These are phyloP conservation scores for Glossosoma conforme DNA, from an alignment of 1,140 invertebrate species.

Conservation along the genomic window DNA sequence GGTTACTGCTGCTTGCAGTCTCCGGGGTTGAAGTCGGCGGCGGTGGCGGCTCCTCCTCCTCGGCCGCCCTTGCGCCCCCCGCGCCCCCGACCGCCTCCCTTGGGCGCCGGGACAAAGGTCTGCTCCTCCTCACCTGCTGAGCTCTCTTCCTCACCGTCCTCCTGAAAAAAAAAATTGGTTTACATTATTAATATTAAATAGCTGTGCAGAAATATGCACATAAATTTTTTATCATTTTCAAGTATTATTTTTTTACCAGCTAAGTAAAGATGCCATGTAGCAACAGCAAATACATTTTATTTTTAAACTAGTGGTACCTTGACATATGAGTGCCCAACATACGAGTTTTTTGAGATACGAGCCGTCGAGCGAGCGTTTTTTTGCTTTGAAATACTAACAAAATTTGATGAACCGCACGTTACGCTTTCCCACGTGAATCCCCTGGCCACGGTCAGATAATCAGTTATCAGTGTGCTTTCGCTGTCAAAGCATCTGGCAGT, in stretches of 20 bases:
- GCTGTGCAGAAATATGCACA: neutral
- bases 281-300: too few species aligned
- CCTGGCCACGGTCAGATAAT: too few species aligned
- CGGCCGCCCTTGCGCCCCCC: slow-evolving; percentile 1
- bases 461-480: too few species aligned
- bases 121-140: slow-evolving; percentile 19
- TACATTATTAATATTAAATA: neutral
- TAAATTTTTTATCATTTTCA: neutral
- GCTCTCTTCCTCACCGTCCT: slow-evolving; percentile 19
- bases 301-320: too few species aligned
- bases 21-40: slow-evolving; percentile 7
- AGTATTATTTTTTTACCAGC: neutral
- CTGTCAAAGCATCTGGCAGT: too few species aligned
- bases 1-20: slow-evolving; percentile 27
- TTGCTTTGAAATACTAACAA: too few species aligned
- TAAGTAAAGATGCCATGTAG: neutral
- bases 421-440: too few species aligned
- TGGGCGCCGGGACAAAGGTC: slow-evolving; percentile 1
- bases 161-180: slow-evolving; percentile 5
- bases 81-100: neutral
- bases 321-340: too few species aligned
- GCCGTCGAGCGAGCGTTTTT: too few species aligned
- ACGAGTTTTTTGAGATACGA: too few species aligned
- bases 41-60: slow-evolving; percentile 1
- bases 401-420: too few species aligned